These are phyloP conservation scores for Hyposmocoma kahamanoa DNA, from an alignment of 1,140 invertebrate species.

Conservation along the genomic window DNA sequence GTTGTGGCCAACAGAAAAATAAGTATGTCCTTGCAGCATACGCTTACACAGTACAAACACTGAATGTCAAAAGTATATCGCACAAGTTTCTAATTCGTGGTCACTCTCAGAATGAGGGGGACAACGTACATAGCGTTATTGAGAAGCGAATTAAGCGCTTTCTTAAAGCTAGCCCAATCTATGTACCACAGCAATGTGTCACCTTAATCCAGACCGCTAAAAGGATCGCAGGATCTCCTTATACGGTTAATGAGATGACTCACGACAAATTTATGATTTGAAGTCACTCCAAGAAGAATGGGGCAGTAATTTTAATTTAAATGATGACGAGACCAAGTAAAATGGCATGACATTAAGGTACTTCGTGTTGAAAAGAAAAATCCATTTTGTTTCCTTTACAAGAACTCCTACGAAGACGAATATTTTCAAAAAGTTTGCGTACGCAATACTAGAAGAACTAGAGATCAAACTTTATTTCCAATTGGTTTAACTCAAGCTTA, in stretches of 20 bases:
- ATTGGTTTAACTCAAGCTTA: background rate
- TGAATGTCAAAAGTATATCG: slow-evolving; percentile 2
- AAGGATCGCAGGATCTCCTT: slow-evolving; percentile 17
- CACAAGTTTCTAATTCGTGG: slow-evolving; percentile 5
- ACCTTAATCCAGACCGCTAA: slow-evolving; percentile 6
- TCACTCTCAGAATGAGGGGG: slow-evolving; percentile 7
- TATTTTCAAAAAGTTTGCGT: background rate
- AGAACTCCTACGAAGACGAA: background rate
- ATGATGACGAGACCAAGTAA: slow-evolving; percentile 15
- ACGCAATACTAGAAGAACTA: background rate
- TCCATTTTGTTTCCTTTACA: slow-evolving; percentile 10
- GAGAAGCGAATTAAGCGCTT: background rate
- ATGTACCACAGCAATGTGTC: slow-evolving; percentile 1
- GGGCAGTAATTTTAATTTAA: slow-evolving; percentile 18
- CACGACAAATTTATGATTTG: slow-evolving; percentile 12
- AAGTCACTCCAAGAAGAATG: slow-evolving; percentile 17
- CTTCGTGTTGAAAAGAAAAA: slow-evolving; percentile 17
- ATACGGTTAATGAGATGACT: slow-evolving; percentile 12
- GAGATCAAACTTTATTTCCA: background rate
- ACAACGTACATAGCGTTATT: slow-evolving; percentile 3
- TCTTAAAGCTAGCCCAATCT: background rate
- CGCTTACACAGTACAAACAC: background rate
- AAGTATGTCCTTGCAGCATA: slow-evolving; percentile 7
- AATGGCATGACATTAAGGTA: slow-evolving; percentile 21
- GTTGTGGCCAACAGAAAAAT: slow-evolving; percentile 11